phyloP scores from a whole-genome alignment of 2,888 invertebrate genomes.

The Diarsia dahlii region DNA sequence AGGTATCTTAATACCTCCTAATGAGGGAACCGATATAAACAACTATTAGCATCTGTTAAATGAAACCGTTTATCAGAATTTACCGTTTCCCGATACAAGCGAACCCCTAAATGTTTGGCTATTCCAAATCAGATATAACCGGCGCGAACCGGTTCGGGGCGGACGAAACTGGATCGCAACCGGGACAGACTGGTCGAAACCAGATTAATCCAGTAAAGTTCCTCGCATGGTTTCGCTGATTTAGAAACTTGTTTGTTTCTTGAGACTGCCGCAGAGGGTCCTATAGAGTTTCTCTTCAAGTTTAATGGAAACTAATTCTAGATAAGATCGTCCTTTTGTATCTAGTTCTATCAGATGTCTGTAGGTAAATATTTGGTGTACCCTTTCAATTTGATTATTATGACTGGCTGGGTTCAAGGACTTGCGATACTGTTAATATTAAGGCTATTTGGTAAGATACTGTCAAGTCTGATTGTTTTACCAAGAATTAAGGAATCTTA shows the following conservation, averaged over 20 bases:
- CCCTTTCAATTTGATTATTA: slow-evolving; percentile 67
- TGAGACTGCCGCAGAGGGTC: slow-evolving; percentile 76
- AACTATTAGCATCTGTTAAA: slow-evolving; percentile 63
- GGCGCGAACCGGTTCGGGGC: slow-evolving; percentile 59
- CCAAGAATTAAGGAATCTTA: slow-evolving; percentile 13
- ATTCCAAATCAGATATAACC: slow-evolving; percentile 85
- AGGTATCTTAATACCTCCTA: slow-evolving; percentile 54
- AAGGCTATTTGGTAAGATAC: slow-evolving; percentile 26
- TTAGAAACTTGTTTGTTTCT: slow-evolving; percentile 89
- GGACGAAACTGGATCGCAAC: slow-evolving; percentile 77
- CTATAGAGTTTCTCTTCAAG: slow-evolving; percentile 67
- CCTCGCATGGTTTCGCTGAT: slow-evolving; percentile 88
- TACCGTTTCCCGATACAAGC: slow-evolving; percentile 63
- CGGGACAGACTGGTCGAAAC: slow-evolving; percentile 82
- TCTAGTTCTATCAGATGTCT: slow-evolving; percentile 59
- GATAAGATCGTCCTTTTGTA: slow-evolving; percentile 74
- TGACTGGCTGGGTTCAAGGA: slow-evolving; percentile 39
- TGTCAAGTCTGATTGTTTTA: slow-evolving; percentile 23
- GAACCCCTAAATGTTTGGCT: slow-evolving; percentile 76
- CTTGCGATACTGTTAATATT: slow-evolving; percentile 32
- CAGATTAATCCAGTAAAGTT: slow-evolving; percentile 86
- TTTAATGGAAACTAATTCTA: slow-evolving; percentile 79
- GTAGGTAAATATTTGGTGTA: slow-evolving; percentile 69
- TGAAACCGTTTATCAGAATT: slow-evolving; percentile 64
- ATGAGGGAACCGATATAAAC: slow-evolving; percentile 57